phyloP scores from a whole-genome alignment of 2,113 vertebrate genomes.

The Sakesphorus luctuosus region DNA sequence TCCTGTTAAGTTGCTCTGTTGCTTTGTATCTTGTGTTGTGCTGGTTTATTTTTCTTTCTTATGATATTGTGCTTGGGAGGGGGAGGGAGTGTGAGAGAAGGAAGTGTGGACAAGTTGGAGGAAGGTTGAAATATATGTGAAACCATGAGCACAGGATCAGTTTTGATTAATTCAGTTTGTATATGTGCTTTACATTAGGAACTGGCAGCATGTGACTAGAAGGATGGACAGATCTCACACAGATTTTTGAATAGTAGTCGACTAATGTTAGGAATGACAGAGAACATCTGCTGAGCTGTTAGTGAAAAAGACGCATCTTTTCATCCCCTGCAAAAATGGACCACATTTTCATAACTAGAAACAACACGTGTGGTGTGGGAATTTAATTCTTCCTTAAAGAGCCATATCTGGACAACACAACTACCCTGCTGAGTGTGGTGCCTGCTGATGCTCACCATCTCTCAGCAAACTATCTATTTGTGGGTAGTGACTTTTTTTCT shows the following conservation, averaged over 20 bases:
- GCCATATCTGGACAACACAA: not conserved
- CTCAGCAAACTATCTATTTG: not conserved
- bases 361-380: not conserved
- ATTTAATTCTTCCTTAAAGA: not conserved
- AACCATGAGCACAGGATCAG: not conserved
- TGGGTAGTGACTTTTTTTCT: not conserved
- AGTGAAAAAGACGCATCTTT: not conserved
- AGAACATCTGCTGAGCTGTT: not conserved
- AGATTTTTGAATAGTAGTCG: not conserved
- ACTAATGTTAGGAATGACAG: not conserved
- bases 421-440: not conserved
- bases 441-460: not conserved
- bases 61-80: not conserved
- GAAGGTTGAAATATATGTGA: slow-evolving; percentile 12
- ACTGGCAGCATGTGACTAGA: not conserved
- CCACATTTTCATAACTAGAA: not conserved
- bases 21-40: not conserved
- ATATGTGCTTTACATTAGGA: not conserved
- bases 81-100: slow-evolving; percentile 27
- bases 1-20: slow-evolving; percentile 24
- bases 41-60: not conserved
- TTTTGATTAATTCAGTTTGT: not conserved
- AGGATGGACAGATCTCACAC: not conserved
- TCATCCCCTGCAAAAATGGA: not conserved
- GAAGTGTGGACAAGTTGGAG: not conserved